Base-by-base conservation (phyloP, 2,113 vertebrate species). In the Orycteropus afer region DNA sequence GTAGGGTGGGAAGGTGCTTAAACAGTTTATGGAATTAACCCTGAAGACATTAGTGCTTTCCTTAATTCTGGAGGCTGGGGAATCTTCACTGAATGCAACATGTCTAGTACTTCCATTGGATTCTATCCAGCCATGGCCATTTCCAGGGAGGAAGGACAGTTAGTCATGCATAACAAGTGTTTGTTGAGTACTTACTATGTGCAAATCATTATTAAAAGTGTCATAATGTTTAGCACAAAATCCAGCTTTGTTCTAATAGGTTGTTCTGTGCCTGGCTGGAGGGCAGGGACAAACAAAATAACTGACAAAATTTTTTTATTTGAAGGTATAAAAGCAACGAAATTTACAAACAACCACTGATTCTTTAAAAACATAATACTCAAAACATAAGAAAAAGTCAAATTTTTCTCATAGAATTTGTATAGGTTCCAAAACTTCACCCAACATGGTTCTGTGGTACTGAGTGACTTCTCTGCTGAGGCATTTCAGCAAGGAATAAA, bases 331-430 rank as follows among this genome's bases (percentile, higher is more conserved):
- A 93, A 89, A 88, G 77, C 63, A 96, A 71, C 20, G 42, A 53
- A 93, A 95, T 32, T 86, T 86, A 77, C 2, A 90, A 93, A 59
- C 61, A 91, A 49, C 29, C 45, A 63, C 10, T 37, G 73, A 67
- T 67, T 86, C 69, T 83, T 83, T 89, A 59, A 55, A 91, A 96
- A 71, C 42, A 18, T 23, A 49, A n/a, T n/a, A 63, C 29, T 29
- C 45, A 40, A 55, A 95, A 93, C 20, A 83, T 65, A 95, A 93
- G 13, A 82, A 86, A 59, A 32, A 7, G 15, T 82, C 51, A 37
- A 4, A 61, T 45, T 69, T 85, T 65, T 57, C 55, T 90, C 37
- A 63, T 25, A 51, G 76, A 77, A 86, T 77, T 51, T 59, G 27
- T 53, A 47, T 14, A 37, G 80, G 34, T 89, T 40, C 57, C 40